These are phyloP conservation scores for Drosophila chauvacae DNA, from an alignment of 1,140 invertebrate genomes.

Conservation along the genomic window DNA sequence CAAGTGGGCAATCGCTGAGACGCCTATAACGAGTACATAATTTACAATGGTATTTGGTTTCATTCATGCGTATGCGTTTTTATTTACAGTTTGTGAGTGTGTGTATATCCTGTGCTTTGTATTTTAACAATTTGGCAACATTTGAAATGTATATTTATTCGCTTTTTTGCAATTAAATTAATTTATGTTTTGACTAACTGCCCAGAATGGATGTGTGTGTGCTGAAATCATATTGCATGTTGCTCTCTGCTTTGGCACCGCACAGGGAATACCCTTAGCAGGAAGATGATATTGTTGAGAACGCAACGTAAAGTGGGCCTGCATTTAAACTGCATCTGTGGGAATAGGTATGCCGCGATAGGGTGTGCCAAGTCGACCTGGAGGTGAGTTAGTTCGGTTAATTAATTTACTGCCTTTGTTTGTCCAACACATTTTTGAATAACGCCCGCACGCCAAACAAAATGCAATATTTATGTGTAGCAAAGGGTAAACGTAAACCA, in stretches of 20 bases:
- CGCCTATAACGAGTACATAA: conserved; percentile 72
- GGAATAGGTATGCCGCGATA: background rate
- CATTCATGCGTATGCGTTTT: conserved; percentile 37
- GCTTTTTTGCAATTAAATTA: conserved; percentile 37
- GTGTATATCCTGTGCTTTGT: conserved; percentile 19
- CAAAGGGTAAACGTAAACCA: conserved; percentile 18
- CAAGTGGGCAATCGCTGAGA: conserved; percentile 43
- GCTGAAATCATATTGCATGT: conserved; percentile 6
- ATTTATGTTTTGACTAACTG: conserved; percentile 43
- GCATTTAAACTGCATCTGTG: background rate
- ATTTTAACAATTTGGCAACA: conserved; percentile 61
- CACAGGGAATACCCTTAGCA: conserved; percentile 15
- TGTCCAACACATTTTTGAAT: conserved; percentile 23
- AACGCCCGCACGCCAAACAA: conserved; percentile 21
- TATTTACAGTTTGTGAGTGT: conserved; percentile 26
- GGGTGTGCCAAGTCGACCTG: background rate
- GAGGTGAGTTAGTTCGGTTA: background rate
- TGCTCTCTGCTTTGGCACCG: background rate
- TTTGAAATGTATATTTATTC: conserved; percentile 34
- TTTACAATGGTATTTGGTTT: conserved; percentile 67
- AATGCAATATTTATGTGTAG: conserved; percentile 24
- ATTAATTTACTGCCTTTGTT: conserved; percentile 44
- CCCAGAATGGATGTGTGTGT: conserved; percentile 26
- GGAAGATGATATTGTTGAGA: background rate
- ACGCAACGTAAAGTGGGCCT: background rate